phyloP scores from a whole-genome alignment of 2,113 vertebrate genomes.

The Pitta sordida region DNA sequence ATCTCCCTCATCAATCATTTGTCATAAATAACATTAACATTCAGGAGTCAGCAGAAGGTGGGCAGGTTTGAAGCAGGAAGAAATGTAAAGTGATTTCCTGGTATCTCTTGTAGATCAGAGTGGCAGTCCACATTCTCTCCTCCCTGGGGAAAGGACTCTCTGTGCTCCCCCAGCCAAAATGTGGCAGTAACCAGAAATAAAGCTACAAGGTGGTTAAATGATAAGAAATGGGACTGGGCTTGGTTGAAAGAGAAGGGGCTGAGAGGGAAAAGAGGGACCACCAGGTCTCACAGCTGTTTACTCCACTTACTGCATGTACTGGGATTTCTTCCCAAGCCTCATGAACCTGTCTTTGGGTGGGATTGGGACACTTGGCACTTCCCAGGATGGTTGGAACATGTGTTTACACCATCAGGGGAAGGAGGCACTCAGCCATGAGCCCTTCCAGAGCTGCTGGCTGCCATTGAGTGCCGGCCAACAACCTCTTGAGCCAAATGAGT shows the following conservation, averaged over 20 bases:
- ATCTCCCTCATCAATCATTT: conserved; percentile 54
- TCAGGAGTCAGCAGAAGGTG: conserved; percentile 34
- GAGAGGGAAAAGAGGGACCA: background rate
- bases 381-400: background rate
- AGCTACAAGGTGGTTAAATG: background rate
- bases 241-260: background rate
- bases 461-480: rapidly evolving
- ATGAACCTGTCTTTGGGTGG: background rate
- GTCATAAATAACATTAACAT: conserved; percentile 56
- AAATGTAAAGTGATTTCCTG: conserved; percentile 31
- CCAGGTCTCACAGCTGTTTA: background rate
- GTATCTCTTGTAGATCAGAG: background rate
- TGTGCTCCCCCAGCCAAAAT: background rate
- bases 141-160: background rate
- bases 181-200: background rate
- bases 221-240: background rate
- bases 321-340: background rate
- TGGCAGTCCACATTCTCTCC: background rate
- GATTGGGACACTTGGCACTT: rapidly evolving
- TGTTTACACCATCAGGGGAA: background rate
- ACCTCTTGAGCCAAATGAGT: background rate
- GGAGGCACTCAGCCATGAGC: rapidly evolving
- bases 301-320: rapidly evolving
- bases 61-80: background rate
- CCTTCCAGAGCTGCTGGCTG: background rate